phyloP scores from a whole-genome alignment of 2,888 invertebrate genomes.

The Andrena bucephala region DNA sequence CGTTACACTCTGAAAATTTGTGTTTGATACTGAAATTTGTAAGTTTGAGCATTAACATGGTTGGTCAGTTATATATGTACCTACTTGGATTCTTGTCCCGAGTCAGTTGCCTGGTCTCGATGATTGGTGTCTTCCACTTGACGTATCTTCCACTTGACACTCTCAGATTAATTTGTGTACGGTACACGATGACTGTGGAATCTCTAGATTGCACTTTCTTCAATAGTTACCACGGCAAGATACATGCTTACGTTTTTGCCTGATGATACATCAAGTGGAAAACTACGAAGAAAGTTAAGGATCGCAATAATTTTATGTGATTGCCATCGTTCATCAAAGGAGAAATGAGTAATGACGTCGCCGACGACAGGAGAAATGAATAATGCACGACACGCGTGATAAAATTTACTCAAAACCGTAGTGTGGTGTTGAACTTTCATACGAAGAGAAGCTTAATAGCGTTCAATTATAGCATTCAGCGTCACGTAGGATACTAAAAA shows the following conservation, averaged over 20 bases:
- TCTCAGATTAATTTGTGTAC: constrained; percentile 37
- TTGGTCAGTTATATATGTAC: background rate
- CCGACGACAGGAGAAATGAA: constrained; percentile 30
- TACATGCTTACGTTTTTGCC: constrained; percentile 23
- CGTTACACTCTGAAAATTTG: too few relatives aligned
- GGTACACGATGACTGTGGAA: constrained; percentile 13
- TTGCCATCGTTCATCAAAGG: constrained; percentile 43
- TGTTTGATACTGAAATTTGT: too few relatives aligned
- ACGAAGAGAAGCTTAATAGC: background rate
- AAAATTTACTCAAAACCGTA: constrained; percentile 18
- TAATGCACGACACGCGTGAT: constrained; percentile 24
- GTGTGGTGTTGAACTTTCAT: background rate
- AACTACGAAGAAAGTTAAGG: constrained; percentile 53
- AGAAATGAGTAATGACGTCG: constrained; percentile 43
- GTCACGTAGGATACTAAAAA: background rate
- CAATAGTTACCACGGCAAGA: constrained; percentile 28
- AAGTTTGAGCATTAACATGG: too few relatives aligned
- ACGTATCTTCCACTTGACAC: background rate
- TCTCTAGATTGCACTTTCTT: constrained; percentile 56
- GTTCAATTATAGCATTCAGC: background rate
- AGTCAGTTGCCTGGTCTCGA: background rate
- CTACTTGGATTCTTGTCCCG: background rate
- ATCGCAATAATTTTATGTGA: constrained; percentile 47
- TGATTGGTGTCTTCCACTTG: background rate
- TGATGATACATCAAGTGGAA: constrained; percentile 47